Conservation (phyloP, 2,113 vertebrate species). For the Amblyopsis rosae region DNA sequence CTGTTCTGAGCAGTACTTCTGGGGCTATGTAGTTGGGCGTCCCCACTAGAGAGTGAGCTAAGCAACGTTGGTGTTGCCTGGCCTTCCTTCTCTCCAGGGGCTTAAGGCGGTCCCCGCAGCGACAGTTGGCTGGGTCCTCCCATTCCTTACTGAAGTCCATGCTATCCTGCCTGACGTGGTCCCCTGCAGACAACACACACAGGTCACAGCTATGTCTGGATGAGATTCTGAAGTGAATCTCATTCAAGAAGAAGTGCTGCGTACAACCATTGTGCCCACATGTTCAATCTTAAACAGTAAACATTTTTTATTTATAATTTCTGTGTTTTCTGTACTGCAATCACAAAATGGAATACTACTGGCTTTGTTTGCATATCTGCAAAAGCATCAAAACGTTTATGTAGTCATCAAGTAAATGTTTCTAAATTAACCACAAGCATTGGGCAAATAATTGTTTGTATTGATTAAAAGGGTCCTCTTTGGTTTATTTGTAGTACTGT, state of each 20-base stretch:
- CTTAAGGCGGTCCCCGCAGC: conserved; percentile 91
- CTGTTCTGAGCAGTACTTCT: conserved; percentile 93
- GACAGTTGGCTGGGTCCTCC: conserved; percentile 89
- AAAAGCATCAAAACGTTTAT: too few relatives aligned
- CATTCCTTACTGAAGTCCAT: conserved; percentile 99
- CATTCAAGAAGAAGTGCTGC: background rate
- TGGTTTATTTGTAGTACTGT: too few relatives aligned
- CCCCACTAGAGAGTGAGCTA: conserved; percentile 96
- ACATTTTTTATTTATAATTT: too few relatives aligned
- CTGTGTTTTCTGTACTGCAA: too few relatives aligned
- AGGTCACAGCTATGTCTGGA: background rate
- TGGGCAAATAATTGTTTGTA: too few relatives aligned
- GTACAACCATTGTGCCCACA: too few relatives aligned
- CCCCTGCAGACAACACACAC: conserved; percentile 73
- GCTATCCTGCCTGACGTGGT: conserved; percentile 94
- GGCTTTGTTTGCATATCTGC: too few relatives aligned
- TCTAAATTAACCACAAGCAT: too few relatives aligned
- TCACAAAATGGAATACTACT: too few relatives aligned
- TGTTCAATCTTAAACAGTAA: too few relatives aligned
- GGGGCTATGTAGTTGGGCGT: conserved; percentile 98
- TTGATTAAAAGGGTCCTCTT: too few relatives aligned
- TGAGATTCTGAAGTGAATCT: background rate
- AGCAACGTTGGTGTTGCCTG: conserved; percentile 93
- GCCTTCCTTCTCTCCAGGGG: conserved; percentile 92
- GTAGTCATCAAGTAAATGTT: too few relatives aligned